These are phyloP conservation scores for Poecile atricapillus DNA, from an alignment of 2,113 vertebrate genomes.

Conservation along the genomic window DNA sequence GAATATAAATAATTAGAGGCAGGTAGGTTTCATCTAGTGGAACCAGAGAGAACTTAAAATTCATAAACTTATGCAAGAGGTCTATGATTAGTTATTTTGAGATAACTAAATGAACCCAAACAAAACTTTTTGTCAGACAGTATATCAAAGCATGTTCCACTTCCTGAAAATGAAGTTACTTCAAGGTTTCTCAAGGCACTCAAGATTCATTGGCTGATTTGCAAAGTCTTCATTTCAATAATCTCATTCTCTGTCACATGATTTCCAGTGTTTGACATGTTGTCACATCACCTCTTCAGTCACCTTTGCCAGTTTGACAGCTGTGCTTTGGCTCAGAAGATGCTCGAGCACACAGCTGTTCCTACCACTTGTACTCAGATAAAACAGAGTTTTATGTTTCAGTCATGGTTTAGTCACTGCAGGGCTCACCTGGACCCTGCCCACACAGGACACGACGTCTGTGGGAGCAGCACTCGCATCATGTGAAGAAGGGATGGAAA, in stretches of 20 bases:
- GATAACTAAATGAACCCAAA: neutral
- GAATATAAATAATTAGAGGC: neutral
- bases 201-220: neutral
- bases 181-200: neutral
- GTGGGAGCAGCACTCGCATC: rapidly evolving
- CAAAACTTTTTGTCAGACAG: neutral
- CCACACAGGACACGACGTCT: rapidly evolving
- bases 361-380: neutral
- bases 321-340: neutral
- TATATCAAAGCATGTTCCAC: neutral
- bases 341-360: neutral
- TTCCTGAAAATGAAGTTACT: neutral
- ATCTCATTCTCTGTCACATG: neutral
- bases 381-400: neutral
- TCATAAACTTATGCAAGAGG: neutral
- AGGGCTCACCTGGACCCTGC: neutral
- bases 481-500: neutral
- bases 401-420: neutral
- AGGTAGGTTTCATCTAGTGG: neutral
- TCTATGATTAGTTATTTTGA: neutral
- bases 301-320: neutral
- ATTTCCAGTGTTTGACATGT: neutral
- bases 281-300: neutral
- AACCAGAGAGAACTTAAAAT: neutral
- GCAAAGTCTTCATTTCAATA: neutral